phyloP scores from a whole-genome alignment of 2,888 invertebrate species.

The Apeira syringaria region DNA sequence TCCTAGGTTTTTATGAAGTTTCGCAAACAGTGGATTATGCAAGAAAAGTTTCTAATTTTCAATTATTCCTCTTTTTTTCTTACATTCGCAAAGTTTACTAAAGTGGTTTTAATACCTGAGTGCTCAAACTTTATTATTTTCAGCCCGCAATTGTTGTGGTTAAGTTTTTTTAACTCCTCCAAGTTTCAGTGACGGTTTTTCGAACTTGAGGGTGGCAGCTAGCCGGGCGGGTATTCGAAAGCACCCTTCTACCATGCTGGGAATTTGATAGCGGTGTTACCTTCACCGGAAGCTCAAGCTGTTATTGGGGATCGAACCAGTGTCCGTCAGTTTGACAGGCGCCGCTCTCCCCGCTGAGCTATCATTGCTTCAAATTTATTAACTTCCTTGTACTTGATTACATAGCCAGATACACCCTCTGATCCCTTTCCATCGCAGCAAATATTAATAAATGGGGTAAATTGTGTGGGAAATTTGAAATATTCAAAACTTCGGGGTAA shows the following conservation, averaged over 20 bases:
- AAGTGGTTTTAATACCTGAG: constrained; percentile 42
- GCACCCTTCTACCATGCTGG: too few relatives aligned
- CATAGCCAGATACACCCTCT: constrained; percentile 17
- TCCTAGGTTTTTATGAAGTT: too few relatives aligned
- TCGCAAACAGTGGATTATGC: constrained; percentile 40
- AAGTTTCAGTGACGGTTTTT: too few relatives aligned
- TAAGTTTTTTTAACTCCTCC: constrained; percentile 47
- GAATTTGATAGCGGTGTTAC: too few relatives aligned
- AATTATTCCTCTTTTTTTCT: constrained; percentile 45
- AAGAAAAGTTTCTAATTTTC: constrained; percentile 42
- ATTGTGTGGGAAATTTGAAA: constrained; percentile 48
- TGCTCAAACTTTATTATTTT: constrained; percentile 45
- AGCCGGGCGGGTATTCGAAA: too few relatives aligned
- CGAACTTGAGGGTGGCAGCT: too few relatives aligned
- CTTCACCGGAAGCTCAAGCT: too few relatives aligned
- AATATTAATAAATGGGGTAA: constrained; percentile 43
- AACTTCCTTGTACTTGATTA: constrained; percentile 11
- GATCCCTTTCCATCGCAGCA: constrained; percentile 30
- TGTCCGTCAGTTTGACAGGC: too few relatives aligned
- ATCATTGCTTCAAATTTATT: too few relatives aligned
- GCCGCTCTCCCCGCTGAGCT: too few relatives aligned
- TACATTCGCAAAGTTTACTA: constrained; percentile 30
- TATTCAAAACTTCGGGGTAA: constrained; percentile 47
- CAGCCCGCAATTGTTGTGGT: constrained; percentile 47
- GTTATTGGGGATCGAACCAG: too few relatives aligned